phyloP scores from a whole-genome alignment of 2,113 vertebrate species.

The Cacatua alba region DNA sequence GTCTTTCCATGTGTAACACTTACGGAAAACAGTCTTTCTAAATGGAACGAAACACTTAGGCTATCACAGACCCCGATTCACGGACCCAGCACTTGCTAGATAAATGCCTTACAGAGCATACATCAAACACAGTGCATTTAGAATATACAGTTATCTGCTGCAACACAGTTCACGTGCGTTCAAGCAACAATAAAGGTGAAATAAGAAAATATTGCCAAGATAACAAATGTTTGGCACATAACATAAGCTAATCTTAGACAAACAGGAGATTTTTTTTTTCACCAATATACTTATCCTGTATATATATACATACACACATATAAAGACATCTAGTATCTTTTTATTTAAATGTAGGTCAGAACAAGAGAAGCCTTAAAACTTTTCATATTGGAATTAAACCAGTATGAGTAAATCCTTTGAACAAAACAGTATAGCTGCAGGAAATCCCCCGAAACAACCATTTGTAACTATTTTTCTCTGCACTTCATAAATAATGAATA shows the following conservation, averaged over 20 bases:
- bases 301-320: not conserved
- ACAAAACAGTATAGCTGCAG: slow-evolving; percentile 51
- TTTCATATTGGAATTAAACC: slow-evolving; percentile 62
- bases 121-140: not conserved
- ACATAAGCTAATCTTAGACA: not conserved
- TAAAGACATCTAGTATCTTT: not conserved
- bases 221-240: not conserved
- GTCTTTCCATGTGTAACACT: not conserved
- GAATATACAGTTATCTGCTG: not conserved
- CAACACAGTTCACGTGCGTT: not conserved
- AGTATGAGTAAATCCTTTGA: slow-evolving; percentile 53
- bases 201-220: not conserved
- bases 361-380: slow-evolving; percentile 60
- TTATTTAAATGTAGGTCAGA: slow-evolving; percentile 39
- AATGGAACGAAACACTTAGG: not conserved
- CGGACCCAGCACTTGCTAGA: not conserved
- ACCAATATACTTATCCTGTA: not conserved
- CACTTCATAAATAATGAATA: slow-evolving; percentile 76
- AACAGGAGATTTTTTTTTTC: not conserved
- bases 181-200: not conserved
- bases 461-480: slow-evolving; percentile 68
- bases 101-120: not conserved
- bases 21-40: accelerated
- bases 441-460: slow-evolving; percentile 70
- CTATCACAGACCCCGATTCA: not conserved